Conservation (phyloP, 2,113 vertebrate genomes). For the Cepphus grylle region DNA sequence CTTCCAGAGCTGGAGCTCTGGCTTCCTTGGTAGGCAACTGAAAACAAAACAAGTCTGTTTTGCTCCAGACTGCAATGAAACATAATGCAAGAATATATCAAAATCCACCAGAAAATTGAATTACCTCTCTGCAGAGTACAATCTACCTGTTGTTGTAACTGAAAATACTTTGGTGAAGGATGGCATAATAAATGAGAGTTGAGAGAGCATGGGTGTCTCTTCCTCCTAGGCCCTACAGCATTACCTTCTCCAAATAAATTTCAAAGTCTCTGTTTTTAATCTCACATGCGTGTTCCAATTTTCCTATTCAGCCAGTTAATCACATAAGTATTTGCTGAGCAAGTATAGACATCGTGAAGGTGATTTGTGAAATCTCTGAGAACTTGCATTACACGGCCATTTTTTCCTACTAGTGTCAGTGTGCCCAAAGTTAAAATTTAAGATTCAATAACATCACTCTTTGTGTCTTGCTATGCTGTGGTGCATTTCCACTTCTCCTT, state of each 20-base stretch:
- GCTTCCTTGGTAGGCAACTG: neutral
- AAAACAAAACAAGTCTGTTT: neutral
- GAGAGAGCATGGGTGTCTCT: neutral
- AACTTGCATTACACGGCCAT: neutral
- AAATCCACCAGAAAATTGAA: neutral
- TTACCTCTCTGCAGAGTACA: neutral
- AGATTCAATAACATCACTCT: neutral
- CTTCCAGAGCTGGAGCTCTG: neutral
- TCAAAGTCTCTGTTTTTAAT: neutral
- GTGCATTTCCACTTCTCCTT: neutral
- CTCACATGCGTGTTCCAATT: neutral
- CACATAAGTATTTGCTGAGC: neutral
- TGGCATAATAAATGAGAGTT: neutral
- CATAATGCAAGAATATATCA: neutral
- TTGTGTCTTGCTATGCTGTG: neutral
- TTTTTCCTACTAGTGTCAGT: neutral
- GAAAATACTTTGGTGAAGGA: neutral
- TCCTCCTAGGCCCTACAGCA: neutral
- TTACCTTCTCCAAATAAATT: constrained; percentile 4
- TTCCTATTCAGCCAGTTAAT: constrained; percentile 21
- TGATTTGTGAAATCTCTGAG: constrained; percentile 5
- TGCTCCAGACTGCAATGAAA: neutral
- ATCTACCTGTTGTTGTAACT: neutral
- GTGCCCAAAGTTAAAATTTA: constrained; percentile 24
- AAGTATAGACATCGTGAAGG: neutral